These are phyloP conservation scores for Ceratina japonica DNA, from an alignment of 1,140 invertebrate species.

Conservation along the genomic window DNA sequence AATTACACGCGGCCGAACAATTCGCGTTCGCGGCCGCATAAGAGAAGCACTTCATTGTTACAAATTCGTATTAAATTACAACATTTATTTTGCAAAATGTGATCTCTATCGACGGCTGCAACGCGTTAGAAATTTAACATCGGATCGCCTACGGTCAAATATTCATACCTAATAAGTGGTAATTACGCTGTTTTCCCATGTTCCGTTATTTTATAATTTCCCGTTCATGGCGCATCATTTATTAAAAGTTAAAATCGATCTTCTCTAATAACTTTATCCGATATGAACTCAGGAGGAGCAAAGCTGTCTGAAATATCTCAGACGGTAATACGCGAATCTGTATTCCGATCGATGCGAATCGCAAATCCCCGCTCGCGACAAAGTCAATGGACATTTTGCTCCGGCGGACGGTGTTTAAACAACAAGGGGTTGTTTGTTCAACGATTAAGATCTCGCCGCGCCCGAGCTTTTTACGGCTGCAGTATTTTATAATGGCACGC, in stretches of 20 bases:
- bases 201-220: too few relatives aligned
- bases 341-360: slow-evolving; percentile 20
- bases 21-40: too few relatives aligned
- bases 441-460: slow-evolving; percentile 19
- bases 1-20: slow-evolving; percentile 11
- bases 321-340: too few relatives aligned
- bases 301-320: too few relatives aligned
- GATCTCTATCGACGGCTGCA: background rate
- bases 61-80: too few relatives aligned
- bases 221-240: too few relatives aligned
- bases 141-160: too few relatives aligned
- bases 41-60: too few relatives aligned
- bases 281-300: too few relatives aligned
- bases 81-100: background rate
- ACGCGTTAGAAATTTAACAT: too few relatives aligned
- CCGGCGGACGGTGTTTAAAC: slow-evolving; percentile 36
- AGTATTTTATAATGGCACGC: slow-evolving; percentile 61
- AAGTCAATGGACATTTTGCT: slow-evolving; percentile 27
- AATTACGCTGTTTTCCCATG: too few relatives aligned
- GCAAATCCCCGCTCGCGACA: background rate
- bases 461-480: slow-evolving; percentile 52
- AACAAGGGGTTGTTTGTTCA: slow-evolving; percentile 31
- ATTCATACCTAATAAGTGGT: too few relatives aligned
- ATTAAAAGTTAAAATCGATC: background rate
- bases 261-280: background rate